Percentiles rank a stretch among this genome's conserved stretches.
Evolutionary conservation across 1,140 invertebrate genomes (phyloP).

Genomic region (Drosophila novamexicana): DNA sequence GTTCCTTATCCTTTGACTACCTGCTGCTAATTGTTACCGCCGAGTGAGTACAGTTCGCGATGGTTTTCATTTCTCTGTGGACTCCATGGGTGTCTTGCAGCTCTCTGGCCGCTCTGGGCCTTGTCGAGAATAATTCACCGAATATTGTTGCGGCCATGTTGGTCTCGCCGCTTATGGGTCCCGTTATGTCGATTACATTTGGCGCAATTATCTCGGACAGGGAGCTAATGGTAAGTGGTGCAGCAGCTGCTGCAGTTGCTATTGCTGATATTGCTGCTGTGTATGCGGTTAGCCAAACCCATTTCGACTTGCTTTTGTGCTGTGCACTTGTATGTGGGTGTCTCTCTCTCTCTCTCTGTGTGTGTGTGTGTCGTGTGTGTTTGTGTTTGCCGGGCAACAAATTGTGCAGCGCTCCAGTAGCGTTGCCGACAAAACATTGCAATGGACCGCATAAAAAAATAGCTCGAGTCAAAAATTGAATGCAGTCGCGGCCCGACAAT

Average conservation of each 20-base stretch:
- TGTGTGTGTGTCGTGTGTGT: background rate
- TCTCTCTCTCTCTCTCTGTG: background rate
- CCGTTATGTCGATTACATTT: conserved; percentile 94
- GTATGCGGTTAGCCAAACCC: conserved; percentile 30
- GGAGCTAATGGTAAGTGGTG: conserved; percentile 84
- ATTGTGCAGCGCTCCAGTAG: background rate
- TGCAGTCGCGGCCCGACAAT: conserved; percentile 12
- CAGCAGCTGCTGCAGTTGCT: conserved; percentile 13
- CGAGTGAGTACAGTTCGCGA: conserved; percentile 86
- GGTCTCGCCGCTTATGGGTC: conserved; percentile 94
- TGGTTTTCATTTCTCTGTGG: background rate
- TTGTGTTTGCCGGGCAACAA: conserved; percentile 6
- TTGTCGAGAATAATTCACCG: conserved; percentile 89
- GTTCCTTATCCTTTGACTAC: conserved; percentile 93
- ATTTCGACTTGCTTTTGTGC: conserved; percentile 27
- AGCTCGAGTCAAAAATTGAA: conserved; percentile 21
- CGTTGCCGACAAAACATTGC: conserved; percentile 12
- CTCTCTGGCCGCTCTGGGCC: conserved; percentile 86
- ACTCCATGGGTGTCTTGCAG: conserved; percentile 68
- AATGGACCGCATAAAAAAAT: background rate
- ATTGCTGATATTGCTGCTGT: conserved; percentile 26
- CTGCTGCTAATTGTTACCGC: conserved; percentile 91
- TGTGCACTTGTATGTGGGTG: background rate
- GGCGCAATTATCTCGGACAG: conserved; percentile 91
- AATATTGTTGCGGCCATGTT: conserved; percentile 95